Evolutionary conservation across 1,140 invertebrate species (phyloP).

Genomic region (Triops cancriformis): DNA sequence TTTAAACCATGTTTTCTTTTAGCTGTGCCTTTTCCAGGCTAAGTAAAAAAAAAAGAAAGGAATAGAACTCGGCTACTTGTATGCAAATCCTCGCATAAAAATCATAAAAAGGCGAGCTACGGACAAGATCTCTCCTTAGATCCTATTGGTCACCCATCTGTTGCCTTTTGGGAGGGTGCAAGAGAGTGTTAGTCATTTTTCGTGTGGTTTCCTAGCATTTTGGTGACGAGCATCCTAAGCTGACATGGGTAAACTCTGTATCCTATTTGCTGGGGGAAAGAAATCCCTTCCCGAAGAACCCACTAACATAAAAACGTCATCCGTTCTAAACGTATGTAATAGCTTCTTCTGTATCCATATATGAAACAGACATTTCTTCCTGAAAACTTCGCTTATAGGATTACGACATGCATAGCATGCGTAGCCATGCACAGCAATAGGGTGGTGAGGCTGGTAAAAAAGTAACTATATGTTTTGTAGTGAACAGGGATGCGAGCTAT

Average conservation of each 20-base stretch:
- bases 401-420: too few relatives aligned
- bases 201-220: background rate
- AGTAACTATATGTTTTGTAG: too few relatives aligned
- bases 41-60: background rate
- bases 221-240: background rate
- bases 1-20: slow-evolving; percentile 1
- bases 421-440: too few relatives aligned
- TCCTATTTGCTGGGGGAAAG: slow-evolving; percentile 8
- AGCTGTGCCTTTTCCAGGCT: background rate
- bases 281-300: background rate
- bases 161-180: background rate
- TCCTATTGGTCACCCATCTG: slow-evolving; percentile 12
- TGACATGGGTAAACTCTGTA: background rate
- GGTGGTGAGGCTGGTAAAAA: too few relatives aligned
- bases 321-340: background rate
- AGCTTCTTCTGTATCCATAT: too few relatives aligned
- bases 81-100: background rate
- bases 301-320: background rate
- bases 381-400: too few relatives aligned
- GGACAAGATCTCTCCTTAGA: background rate
- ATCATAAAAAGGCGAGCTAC: background rate
- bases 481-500: too few relatives aligned
- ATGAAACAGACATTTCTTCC: too few relatives aligned
- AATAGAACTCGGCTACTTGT: background rate
- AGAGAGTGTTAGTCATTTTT: background rate